Evolutionary conservation across 1,140 invertebrate genomes (phyloP).

Genomic region (Megathymus violae): DNA sequence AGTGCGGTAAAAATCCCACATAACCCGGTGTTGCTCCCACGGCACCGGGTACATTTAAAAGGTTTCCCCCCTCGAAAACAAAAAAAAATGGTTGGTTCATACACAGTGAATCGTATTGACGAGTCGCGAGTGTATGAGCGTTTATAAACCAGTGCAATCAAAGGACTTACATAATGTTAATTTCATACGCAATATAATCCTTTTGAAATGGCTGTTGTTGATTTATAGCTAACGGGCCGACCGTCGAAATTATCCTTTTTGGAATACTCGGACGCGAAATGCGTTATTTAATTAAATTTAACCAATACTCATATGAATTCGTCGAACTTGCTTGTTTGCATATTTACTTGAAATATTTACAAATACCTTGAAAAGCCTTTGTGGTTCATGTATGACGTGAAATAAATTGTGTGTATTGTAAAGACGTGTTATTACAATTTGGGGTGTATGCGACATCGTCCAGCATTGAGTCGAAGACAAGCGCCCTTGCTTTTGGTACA

Average conservation of each 20-base stretch:
- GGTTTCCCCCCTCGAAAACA: too few species aligned
- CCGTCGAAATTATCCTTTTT: slow-evolving; percentile 14
- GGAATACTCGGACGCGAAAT: slow-evolving; percentile 20
- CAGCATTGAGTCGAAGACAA: too few species aligned
- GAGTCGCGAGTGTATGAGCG: background rate
- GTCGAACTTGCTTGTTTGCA: background rate
- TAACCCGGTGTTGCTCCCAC: too few species aligned
- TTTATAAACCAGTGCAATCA: slow-evolving; percentile 29
- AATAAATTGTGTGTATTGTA: too few species aligned
- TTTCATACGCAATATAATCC: slow-evolving; percentile 44
- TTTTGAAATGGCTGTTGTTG: slow-evolving; percentile 25
- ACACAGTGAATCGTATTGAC: too few species aligned
- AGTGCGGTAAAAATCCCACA: too few species aligned
- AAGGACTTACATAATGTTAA: slow-evolving; percentile 41
- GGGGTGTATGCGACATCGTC: too few species aligned
- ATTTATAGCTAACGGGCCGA: slow-evolving; percentile 14
- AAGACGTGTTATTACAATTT: too few species aligned
- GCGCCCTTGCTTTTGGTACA: too few species aligned
- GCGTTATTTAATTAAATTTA: slow-evolving; percentile 27
- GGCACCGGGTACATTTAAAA: too few species aligned
- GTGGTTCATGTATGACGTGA: too few species aligned
- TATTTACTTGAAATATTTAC: background rate
- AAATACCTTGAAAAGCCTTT: background rate
- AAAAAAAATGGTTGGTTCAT: too few species aligned
- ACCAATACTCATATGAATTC: slow-evolving; percentile 4